phyloP scores from a whole-genome alignment of 1,140 invertebrate genomes.

The Antheraea mylitta region DNA sequence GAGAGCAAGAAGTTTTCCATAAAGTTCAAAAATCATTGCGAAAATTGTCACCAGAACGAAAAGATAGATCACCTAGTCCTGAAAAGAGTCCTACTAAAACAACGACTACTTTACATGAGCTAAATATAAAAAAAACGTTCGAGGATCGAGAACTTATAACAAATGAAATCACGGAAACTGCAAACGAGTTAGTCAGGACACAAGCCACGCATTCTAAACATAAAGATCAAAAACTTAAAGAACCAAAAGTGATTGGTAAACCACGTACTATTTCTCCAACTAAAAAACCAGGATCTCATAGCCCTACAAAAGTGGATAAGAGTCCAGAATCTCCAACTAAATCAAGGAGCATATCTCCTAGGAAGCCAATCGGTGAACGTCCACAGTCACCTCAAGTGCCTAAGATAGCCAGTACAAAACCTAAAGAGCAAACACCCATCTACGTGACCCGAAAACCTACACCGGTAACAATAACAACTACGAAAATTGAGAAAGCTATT shows the following conservation, averaged over 20 bases:
- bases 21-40: conserved; percentile 56
- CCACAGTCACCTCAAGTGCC: conserved; percentile 58
- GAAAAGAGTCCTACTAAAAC: conserved; percentile 40
- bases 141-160: conserved; percentile 18
- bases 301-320: conserved; percentile 36
- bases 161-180: conserved; percentile 23
- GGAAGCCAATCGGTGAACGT: conserved; percentile 50
- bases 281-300: conserved; percentile 39
- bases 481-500: conserved; percentile 50
- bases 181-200: not conserved
- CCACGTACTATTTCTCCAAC: conserved; percentile 59
- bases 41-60: conserved; percentile 56
- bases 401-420: conserved; percentile 44
- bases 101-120: conserved; percentile 33
- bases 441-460: conserved; percentile 46
- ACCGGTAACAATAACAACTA: conserved; percentile 34
- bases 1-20: conserved; percentile 57
- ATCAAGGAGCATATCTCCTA: conserved; percentile 59
- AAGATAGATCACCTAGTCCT: conserved; percentile 39
- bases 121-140: conserved; percentile 32
- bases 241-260: conserved; percentile 44
- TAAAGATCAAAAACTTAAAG: conserved; percentile 38
- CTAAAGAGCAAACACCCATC: conserved; percentile 43
- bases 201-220: conserved; percentile 25
- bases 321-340: conserved; percentile 38